Conservation (phyloP, 2,797 vertebrate genomes). For the Enteromius unitaeniatus region DNA sequence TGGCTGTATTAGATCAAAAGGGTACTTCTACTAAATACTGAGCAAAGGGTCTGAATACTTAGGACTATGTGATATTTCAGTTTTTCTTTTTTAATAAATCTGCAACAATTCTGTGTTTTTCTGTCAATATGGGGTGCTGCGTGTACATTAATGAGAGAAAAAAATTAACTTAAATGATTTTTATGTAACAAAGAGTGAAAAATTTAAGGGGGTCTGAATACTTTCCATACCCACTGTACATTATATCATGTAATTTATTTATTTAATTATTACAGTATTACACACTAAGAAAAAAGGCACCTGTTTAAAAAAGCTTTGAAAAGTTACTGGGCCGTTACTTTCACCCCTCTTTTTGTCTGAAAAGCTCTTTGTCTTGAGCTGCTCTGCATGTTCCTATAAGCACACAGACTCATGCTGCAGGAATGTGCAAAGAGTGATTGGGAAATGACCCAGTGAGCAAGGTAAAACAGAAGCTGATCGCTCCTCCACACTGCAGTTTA, state of each 20-base stretch:
- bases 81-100: too few species aligned
- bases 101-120: too few species aligned
- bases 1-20: too few species aligned
- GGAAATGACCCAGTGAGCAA: constrained; percentile 11
- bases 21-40: too few species aligned
- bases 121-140: too few species aligned
- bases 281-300: background rate
- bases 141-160: too few species aligned
- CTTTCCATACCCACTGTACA: background rate
- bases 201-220: too few species aligned
- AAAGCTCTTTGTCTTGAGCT: constrained; percentile 52
- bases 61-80: too few species aligned
- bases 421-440: constrained; percentile 46
- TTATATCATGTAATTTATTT: background rate
- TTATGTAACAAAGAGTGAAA: too few species aligned
- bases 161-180: too few species aligned
- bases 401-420: constrained; percentile 44
- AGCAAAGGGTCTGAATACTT: too few species aligned
- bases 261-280: background rate
- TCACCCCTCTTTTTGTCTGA: constrained; percentile 25
- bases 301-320: background rate
- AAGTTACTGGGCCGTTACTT: background rate
- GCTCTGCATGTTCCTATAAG: constrained; percentile 50
- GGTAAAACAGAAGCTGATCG: constrained; percentile 1
- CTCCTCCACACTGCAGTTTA: background rate